phyloP scores from a whole-genome alignment of 2,888 invertebrate genomes.

The Dynastes grantii region DNA sequence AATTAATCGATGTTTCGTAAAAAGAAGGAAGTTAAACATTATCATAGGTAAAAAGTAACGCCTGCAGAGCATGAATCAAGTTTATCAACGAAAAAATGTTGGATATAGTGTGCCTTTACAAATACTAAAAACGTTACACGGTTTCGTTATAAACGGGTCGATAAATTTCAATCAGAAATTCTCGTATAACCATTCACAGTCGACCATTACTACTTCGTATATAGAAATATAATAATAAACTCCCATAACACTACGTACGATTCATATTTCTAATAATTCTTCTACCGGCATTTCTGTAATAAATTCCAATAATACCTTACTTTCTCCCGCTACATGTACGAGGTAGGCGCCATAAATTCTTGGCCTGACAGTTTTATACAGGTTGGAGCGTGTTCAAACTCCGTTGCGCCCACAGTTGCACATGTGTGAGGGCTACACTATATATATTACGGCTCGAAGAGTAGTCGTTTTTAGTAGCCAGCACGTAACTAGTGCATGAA shows the following conservation, averaged over 20 bases:
- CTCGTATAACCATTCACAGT: background rate
- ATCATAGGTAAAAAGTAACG: background rate
- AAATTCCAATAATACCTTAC: constrained; percentile 12
- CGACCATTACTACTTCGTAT: background rate
- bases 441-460: no score
- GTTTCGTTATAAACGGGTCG: background rate
- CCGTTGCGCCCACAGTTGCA: no score
- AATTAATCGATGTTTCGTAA: background rate
- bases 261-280: constrained; percentile 1
- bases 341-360: no score
- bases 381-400: no score
- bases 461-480: no score
- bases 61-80: background rate
- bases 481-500: no score
- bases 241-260: background rate
- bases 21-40: background rate
- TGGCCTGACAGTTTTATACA: no score
- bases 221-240: constrained; percentile 4
- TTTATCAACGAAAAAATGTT: background rate
- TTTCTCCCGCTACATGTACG: constrained; percentile 29
- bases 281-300: constrained; percentile 1
- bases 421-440: no score
- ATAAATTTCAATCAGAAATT: constrained; percentile 4
- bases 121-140: background rate
- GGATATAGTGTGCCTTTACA: background rate